These are phyloP conservation scores for Apis laboriosa DNA, from an alignment of 1,140 invertebrate species.

Conservation along the genomic window DNA sequence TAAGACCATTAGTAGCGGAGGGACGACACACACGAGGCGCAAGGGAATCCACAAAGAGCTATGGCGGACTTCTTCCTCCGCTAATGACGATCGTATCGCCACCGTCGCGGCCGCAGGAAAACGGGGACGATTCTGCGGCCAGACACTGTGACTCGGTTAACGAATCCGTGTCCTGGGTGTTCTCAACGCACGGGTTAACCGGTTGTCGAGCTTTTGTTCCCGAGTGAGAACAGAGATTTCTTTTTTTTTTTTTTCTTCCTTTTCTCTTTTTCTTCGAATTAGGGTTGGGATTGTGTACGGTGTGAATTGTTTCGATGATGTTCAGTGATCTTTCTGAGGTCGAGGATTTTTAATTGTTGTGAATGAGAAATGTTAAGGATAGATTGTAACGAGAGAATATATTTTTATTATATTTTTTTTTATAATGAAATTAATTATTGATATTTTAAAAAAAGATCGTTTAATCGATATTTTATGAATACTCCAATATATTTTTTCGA, in stretches of 20 bases:
- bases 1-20: conserved; percentile 48
- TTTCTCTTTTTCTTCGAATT: neutral
- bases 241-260: neutral
- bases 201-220: neutral
- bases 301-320: neutral
- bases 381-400: no score
- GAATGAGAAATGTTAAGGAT: no score
- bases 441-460: no score
- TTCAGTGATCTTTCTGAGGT: no score
- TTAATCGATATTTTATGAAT: no score
- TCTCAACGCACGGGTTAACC: conserved; percentile 5
- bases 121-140: conserved; percentile 34
- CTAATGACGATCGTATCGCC: conserved; percentile 50
- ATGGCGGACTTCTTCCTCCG: conserved; percentile 49
- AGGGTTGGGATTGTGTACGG: neutral
- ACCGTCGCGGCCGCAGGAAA: conserved; percentile 18
- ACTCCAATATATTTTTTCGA: no score
- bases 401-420: no score
- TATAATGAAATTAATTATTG: no score
- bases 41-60: conserved; percentile 53
- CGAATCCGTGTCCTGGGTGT: conserved; percentile 11
- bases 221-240: neutral
- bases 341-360: no score
- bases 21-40: conserved; percentile 41
- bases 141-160: conserved; percentile 28